Evolutionary conservation across 1,140 invertebrate species (phyloP), one percentile per base, ranked within the genome.

Genomic region (Drosophila kurseongensis): DNA sequence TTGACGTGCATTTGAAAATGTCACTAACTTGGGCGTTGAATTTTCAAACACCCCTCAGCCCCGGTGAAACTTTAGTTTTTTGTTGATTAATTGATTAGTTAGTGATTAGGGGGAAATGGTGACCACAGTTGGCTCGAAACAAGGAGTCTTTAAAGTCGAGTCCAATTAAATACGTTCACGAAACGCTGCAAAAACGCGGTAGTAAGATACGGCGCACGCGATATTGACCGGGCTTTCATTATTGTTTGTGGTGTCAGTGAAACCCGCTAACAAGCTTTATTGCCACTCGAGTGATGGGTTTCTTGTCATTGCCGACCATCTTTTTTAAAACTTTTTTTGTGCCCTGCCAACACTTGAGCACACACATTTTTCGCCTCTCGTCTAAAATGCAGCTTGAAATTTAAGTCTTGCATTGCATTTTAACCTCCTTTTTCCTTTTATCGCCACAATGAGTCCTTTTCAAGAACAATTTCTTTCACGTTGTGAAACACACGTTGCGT

Each of bases 61-160:
- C 60, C 6, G 61, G 44, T 18, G 55, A 42, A 69, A 62, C 82
- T 83, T 86, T 81, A 66, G 71, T 86, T 73, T 77, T 56, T 60
- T 66, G 63, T 83, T 88, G 83, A 89, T 88, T 88, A 89, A 89
- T 88, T 88, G 81, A 83, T 83, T 89, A 73, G 79, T 78, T 66
- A 62, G 83, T 72, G 82, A 82, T 79, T 76, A 55, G 32, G 52
- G 32, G 42, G 32, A 62, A 77, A 71, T 67, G 35, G 63, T 16
- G 56, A 41, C 29, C 61, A 35, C 47, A 16, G 23, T 6, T 38
- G 35, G 23, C 13, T n/a, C 2, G 5, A 65, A 14, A 10, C 16
- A 14, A 32, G 48, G 29, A 48, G 48, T n/a, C 60, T 67, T 75
- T 32, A 63, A 50, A 48, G 23, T 38, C 7, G 54, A 9, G 16